These are phyloP conservation scores for Gymnorhina tibicen DNA, from an alignment of 2,113 vertebrate genomes.

Conservation along the genomic window DNA sequence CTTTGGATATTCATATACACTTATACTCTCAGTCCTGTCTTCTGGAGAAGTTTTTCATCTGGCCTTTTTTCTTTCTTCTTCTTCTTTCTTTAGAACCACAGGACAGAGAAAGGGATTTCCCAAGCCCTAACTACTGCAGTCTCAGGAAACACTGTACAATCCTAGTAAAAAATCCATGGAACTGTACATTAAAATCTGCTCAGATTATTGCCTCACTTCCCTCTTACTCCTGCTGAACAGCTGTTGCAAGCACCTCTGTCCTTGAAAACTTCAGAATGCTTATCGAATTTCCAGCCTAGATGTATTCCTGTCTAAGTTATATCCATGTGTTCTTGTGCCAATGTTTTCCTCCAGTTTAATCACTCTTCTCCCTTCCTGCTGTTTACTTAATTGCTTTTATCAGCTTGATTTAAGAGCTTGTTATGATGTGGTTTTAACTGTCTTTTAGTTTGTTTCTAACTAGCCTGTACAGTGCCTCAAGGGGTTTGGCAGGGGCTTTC, in stretches of 20 bases:
- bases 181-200: neutral
- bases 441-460: slow-evolving; percentile 27
- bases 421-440: slow-evolving; percentile 4
- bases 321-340: neutral
- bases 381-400: slow-evolving; percentile 47
- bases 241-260: neutral
- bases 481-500: slow-evolving; percentile 8
- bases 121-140: neutral
- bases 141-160: neutral
- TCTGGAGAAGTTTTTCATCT: neutral
- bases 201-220: neutral
- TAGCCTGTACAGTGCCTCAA: neutral
- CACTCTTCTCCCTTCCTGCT: neutral
- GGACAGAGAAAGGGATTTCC: neutral
- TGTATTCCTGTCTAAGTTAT: neutral
- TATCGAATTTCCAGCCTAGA: neutral
- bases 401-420: slow-evolving; percentile 41
- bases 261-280: neutral
- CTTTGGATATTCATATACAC: neutral
- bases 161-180: neutral
- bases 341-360: slow-evolving; percentile 13
- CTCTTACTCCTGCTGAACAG: neutral
- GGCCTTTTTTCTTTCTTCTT: fast-evolving
- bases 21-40: neutral
- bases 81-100: neutral